Percentiles rank a stretch among this genome's conserved stretches.
Conservation (phyloP, 1,140 invertebrate species). For the Pectinophora gossypiella region DNA sequence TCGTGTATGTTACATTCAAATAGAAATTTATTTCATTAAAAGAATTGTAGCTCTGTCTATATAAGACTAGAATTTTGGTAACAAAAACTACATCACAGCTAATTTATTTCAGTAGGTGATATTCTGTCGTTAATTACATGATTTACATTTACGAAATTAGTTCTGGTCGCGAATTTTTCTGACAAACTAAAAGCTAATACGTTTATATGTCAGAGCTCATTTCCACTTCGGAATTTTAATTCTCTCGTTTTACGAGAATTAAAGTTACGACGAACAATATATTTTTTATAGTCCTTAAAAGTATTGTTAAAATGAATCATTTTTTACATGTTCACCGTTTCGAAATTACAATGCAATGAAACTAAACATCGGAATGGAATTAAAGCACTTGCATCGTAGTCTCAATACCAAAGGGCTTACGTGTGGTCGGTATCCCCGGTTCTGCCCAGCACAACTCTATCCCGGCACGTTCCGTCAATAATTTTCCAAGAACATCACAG, state of each 20-base stretch:
- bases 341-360: constrained; percentile 18
- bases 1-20: no score
- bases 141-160: constrained; percentile 3
- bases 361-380: constrained; percentile 35
- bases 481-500: constrained; percentile 68
- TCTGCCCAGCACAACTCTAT: constrained; percentile 37
- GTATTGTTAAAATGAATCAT: constrained; percentile 27
- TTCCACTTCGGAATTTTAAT: constrained; percentile 55
- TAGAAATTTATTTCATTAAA: no score
- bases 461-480: constrained; percentile 70
- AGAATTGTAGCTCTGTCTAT: no score
- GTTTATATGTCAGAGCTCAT: constrained; percentile 51
- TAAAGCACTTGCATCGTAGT: constrained; percentile 39
- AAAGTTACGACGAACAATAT: constrained; percentile 51
- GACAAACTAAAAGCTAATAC: constrained; percentile 47
- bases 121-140: background rate
- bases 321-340: constrained; percentile 21
- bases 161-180: constrained; percentile 27
- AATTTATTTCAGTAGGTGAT: no score
- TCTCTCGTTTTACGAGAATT: constrained; percentile 47
- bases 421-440: constrained; percentile 24
- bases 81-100: no score
- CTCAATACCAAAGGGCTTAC: constrained; percentile 28
- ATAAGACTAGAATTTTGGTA: no score
- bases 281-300: constrained; percentile 45